These are phyloP conservation scores for Hydropsyche tenuis DNA, from an alignment of 1,140 invertebrate species.

Conservation along the genomic window DNA sequence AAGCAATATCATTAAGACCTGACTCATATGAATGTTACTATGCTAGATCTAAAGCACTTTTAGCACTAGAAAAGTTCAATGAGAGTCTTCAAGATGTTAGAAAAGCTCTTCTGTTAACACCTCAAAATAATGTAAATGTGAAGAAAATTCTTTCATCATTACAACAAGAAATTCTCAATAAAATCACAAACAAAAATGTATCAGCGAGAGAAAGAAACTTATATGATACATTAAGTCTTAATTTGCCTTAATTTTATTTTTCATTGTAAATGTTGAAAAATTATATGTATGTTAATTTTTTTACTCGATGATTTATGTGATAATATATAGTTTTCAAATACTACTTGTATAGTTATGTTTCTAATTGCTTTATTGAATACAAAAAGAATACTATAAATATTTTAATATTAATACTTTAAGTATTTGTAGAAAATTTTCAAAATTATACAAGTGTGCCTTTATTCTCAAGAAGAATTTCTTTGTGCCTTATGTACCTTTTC, in stretches of 20 bases:
- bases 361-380: no score
- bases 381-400: no score
- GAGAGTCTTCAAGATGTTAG: constrained; percentile 65
- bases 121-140: constrained; percentile 46
- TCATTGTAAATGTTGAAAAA: background rate
- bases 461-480: background rate
- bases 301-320: constrained; percentile 6
- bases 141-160: constrained; percentile 47
- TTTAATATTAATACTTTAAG: no score
- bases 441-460: constrained; percentile 13
- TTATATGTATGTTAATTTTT: background rate
- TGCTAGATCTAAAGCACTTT: constrained; percentile 83
- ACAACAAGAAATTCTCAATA: constrained; percentile 49
- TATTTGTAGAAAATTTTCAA: background rate
- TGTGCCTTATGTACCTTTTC: constrained; percentile 25
- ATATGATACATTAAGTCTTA: constrained; percentile 47
- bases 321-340: constrained; percentile 13
- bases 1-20: constrained; percentile 82
- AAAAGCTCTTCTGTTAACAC: constrained; percentile 57
- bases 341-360: constrained; percentile 7
- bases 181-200: constrained; percentile 49
- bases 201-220: constrained; percentile 41
- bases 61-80: constrained; percentile 68
- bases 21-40: constrained; percentile 93
- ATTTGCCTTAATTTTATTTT: constrained; percentile 42